Conservation (phyloP, 2,797 vertebrate species). For the Orestias chungarensis region DNA sequence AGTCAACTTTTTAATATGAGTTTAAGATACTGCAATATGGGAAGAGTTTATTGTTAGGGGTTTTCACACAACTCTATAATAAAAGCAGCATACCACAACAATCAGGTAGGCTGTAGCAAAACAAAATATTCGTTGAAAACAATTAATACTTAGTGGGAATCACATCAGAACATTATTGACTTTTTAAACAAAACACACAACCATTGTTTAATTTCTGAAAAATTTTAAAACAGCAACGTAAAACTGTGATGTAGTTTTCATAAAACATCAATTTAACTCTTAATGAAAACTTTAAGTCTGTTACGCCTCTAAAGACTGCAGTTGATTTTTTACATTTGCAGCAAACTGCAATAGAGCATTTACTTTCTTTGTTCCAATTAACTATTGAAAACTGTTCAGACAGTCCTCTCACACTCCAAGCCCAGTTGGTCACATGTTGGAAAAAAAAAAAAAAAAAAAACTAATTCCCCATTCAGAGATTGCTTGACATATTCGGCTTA, state of each 20-base stretch:
- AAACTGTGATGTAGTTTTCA: constrained; percentile 29
- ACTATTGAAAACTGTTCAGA: not conserved
- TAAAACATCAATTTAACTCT: constrained; percentile 17
- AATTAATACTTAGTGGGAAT: constrained; percentile 27
- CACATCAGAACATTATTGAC: constrained; percentile 36
- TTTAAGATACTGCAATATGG: not conserved
- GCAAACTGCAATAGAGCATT: constrained; percentile 1
- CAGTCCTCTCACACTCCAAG: not conserved
- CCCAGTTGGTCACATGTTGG: constrained; percentile 29
- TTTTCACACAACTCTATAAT: not conserved
- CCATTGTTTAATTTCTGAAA: constrained; percentile 18
- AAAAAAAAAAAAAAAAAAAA: constrained; percentile 57
- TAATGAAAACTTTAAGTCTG: constrained; percentile 7
- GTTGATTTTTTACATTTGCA: constrained; percentile 5
- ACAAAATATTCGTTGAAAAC: not conserved
- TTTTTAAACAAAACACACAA: constrained; percentile 37
- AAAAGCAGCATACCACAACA: not conserved
- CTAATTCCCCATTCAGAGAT: constrained; percentile 54
- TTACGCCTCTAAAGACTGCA: not conserved
- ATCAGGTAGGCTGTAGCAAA: not conserved
- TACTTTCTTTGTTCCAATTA: not conserved
- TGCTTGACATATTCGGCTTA: constrained; percentile 52
- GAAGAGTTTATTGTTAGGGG: not conserved
- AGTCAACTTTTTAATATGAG: not conserved
- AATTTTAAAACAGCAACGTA: constrained; percentile 24